A percentile compares a stretch with the other conserved stretches of the same genome.
Evolutionary conservation across 2,797 vertebrate genomes (phyloP).

Genomic region (Amphiprion clarkii): DNA sequence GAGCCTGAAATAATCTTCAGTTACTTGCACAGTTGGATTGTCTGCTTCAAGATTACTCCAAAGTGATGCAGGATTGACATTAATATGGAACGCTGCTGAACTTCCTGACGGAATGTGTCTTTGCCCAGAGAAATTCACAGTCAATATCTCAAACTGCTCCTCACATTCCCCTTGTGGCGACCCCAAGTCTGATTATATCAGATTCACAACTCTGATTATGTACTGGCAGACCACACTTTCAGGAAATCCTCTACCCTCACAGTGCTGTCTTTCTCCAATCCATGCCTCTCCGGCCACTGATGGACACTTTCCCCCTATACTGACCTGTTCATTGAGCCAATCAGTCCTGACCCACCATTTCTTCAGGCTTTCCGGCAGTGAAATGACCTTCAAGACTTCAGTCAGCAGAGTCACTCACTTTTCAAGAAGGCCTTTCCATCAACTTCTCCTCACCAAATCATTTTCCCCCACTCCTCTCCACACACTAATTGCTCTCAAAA

Average conservation of each 20-base stretch:
- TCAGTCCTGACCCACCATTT: constrained; percentile 44
- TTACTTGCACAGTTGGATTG: no score
- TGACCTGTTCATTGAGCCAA: constrained; percentile 49
- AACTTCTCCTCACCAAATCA: constrained; percentile 30
- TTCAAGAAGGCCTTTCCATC: constrained; percentile 54
- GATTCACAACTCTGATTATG: constrained; percentile 35
- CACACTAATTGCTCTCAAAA: constrained; percentile 56
- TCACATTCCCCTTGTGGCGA: constrained; percentile 9
- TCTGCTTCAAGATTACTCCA: no score
- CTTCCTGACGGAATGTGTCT: no score
- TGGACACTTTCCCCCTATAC: constrained; percentile 27
- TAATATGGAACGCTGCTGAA: neutral
- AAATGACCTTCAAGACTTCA: constrained; percentile 53
- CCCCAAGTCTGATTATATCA: constrained; percentile 34
- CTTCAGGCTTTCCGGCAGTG: constrained; percentile 37
- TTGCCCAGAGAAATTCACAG: no score
- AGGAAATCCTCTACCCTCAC: constrained; percentile 18
- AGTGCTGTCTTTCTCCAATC: neutral
- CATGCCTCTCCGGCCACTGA: constrained; percentile 29
- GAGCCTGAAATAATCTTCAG: no score
- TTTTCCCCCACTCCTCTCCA: constrained; percentile 13
- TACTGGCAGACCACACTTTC: neutral
- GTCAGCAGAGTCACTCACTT: constrained; percentile 46
- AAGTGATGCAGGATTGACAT: no score
- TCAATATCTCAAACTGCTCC: constrained; percentile 30